Conservation (phyloP, 2,113 vertebrate species). For the Grantiella picta region DNA sequence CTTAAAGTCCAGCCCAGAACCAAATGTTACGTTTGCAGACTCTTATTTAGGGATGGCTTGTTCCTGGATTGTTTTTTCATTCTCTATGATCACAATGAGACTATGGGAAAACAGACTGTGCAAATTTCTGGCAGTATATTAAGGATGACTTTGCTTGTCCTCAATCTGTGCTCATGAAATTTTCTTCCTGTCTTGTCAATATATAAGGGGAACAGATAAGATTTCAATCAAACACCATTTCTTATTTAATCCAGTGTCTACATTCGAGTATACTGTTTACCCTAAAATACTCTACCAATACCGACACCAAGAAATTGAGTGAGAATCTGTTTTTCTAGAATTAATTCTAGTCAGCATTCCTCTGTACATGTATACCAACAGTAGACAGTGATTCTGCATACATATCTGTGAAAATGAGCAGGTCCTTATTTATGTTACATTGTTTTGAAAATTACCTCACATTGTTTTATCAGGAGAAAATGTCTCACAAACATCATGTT, state of each 20-base stretch:
- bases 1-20: neutral
- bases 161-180: neutral
- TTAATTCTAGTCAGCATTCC: neutral
- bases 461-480: neutral
- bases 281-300: neutral
- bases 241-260: neutral
- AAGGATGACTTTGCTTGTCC: neutral
- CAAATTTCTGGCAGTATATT: neutral
- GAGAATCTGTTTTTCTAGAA: neutral
- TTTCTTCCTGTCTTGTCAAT: neutral
- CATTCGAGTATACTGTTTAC: neutral
- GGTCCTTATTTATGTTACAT: neutral
- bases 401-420: neutral
- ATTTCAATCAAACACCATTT: neutral
- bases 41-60: neutral
- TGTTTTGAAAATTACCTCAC: neutral
- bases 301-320: neutral
- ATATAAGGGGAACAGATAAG: neutral
- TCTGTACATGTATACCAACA: neutral
- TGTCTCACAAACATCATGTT: neutral
- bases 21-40: neutral
- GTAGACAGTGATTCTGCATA: neutral
- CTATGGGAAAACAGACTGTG: neutral
- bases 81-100: neutral
- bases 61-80: neutral